A percentile compares a stretch with the other conserved stretches of the same genome.
Evolutionary conservation across 2,797 vertebrate species (phyloP).

Genomic region (Megalops cyprinoides): DNA sequence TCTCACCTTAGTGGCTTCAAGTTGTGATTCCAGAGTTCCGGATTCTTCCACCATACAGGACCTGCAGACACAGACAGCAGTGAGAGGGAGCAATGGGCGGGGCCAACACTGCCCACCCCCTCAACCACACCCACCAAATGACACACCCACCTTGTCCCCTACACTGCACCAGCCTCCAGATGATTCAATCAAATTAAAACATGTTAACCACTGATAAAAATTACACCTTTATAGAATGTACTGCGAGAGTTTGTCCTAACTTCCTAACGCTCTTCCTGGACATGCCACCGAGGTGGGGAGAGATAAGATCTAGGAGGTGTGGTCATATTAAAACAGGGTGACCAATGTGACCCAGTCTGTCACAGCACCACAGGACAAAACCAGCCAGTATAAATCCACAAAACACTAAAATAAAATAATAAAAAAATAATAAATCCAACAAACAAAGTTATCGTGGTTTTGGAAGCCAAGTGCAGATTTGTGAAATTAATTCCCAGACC

Average conservation of each 20-base stretch:
- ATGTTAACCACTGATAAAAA: background rate
- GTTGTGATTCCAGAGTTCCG: slow-evolving; percentile 93
- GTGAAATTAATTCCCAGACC: background rate
- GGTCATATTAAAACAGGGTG: slow-evolving; percentile 26
- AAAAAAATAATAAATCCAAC: slow-evolving; percentile 13
- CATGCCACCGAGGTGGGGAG: too few relatives aligned
- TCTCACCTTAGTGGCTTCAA: slow-evolving; percentile 95
- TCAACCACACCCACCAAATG: slow-evolving; percentile 10
- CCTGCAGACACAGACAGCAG: slow-evolving; percentile 71
- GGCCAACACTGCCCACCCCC: slow-evolving; percentile 19
- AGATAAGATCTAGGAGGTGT: background rate
- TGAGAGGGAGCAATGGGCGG: slow-evolving; percentile 23
- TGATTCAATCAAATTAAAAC: slow-evolving; percentile 5
- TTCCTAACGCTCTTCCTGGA: too few relatives aligned
- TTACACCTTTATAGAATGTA: too few relatives aligned
- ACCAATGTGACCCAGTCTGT: slow-evolving; percentile 10
- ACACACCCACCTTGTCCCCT: slow-evolving; percentile 12
- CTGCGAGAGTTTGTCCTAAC: too few relatives aligned
- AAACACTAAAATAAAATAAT: background rate
- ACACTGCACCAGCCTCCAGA: background rate
- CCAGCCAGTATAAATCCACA: background rate
- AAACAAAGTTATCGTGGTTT: background rate
- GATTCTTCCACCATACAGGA: slow-evolving; percentile 99
- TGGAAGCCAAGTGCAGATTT: slow-evolving; percentile 42
- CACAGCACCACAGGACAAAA: background rate